A percentile compares a stretch with the other conserved stretches of the same genome.
Conservation (phyloP, 2,888 invertebrate species). For the Tortricodes alternella region DNA sequence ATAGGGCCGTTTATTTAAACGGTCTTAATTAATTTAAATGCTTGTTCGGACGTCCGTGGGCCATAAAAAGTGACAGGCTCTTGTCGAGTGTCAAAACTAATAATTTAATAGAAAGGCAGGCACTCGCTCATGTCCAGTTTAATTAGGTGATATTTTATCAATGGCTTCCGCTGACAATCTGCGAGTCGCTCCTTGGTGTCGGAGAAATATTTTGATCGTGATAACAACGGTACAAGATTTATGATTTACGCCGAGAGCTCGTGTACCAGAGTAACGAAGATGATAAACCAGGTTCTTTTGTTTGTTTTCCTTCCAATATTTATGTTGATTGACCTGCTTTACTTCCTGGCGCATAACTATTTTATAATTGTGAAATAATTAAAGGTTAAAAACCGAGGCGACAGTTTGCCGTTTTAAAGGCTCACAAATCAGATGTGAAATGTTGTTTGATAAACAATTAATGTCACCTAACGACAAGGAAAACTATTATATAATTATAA, state of each 20-base stretch:
- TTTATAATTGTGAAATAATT: conserved; percentile 7
- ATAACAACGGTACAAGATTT: conserved; percentile 48
- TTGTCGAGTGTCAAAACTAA: conserved; percentile 55
- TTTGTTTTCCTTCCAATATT: conserved; percentile 5
- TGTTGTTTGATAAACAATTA: neutral
- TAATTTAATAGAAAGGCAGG: conserved; percentile 54
- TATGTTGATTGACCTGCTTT: conserved; percentile 15
- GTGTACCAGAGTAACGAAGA: conserved; percentile 48
- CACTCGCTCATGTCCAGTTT: conserved; percentile 46
- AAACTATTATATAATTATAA: neutral
- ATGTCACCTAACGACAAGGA: neutral
- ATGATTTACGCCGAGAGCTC: conserved; percentile 41
- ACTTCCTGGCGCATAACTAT: conserved; percentile 15
- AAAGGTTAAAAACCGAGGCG: neutral
- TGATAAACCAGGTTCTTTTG: conserved; percentile 16
- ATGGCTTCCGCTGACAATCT: conserved; percentile 55
- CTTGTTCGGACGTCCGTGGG: conserved; percentile 47
- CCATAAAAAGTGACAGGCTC: conserved; percentile 53
- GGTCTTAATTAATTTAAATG: conserved; percentile 64
- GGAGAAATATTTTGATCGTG: conserved; percentile 49
- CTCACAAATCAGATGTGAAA: conserved; percentile 1
- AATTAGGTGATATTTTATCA: conserved; percentile 61
- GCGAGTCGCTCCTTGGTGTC: conserved; percentile 41
- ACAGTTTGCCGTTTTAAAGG: neutral
- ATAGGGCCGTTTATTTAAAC: conserved; percentile 60